phyloP scores from a whole-genome alignment of 2,888 invertebrate species.

The Agrochola circellaris region DNA sequence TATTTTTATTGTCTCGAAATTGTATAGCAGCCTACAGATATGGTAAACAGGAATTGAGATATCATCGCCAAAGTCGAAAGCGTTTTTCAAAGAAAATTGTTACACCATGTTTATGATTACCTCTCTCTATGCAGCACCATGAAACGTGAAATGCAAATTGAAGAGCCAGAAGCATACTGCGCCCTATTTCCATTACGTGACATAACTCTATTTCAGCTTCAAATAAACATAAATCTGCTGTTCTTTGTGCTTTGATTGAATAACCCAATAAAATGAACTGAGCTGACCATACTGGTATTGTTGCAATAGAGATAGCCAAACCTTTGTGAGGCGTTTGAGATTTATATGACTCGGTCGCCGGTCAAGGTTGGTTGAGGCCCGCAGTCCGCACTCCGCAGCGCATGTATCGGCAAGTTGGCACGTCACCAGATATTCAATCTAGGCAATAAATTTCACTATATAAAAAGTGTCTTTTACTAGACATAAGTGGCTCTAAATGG shows the following conservation, averaged over 20 bases:
- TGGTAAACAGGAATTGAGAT: constrained; percentile 27
- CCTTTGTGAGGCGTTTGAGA: constrained; percentile 73
- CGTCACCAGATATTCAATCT: constrained; percentile 76
- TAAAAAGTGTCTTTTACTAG: constrained; percentile 42
- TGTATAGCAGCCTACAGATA: constrained; percentile 10
- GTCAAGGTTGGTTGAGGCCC: constrained; percentile 87
- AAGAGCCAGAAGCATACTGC: constrained; percentile 18
- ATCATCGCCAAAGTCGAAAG: constrained; percentile 10
- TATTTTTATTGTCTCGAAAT: constrained; percentile 30
- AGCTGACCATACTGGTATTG: constrained; percentile 61
- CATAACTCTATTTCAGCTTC: constrained; percentile 20
- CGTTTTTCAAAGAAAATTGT: constrained; percentile 8
- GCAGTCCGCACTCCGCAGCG: constrained; percentile 83
- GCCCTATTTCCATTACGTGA: constrained; percentile 33
- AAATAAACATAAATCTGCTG: constrained; percentile 32
- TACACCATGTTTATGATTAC: constrained; percentile 7
- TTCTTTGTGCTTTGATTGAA: constrained; percentile 52
- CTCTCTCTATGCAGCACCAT: constrained; percentile 2
- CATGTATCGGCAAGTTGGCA: constrained; percentile 81
- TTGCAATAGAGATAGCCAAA: constrained; percentile 70
- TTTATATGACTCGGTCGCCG: constrained; percentile 78
- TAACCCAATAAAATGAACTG: constrained; percentile 51
- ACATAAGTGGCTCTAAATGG: constrained; percentile 46
- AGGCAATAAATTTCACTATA: constrained; percentile 64
- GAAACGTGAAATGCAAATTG: constrained; percentile 36